Conservation (phyloP, 2,113 vertebrate species). For the Todiramphus saurophagus region DNA sequence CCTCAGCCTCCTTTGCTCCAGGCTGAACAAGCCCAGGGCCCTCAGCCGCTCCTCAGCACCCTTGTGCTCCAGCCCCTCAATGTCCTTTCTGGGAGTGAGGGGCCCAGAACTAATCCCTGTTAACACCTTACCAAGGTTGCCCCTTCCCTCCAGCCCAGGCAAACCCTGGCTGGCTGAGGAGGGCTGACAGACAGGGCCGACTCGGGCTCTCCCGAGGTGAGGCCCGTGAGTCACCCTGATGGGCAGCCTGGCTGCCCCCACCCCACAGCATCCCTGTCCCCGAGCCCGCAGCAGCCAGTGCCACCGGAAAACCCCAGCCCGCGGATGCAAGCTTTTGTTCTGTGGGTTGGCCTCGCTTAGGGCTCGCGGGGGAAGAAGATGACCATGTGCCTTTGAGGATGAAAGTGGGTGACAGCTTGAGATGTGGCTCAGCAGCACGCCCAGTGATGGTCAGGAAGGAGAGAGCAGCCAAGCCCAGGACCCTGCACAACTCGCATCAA, state of each 20-base stretch:
- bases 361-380: not conserved
- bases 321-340: not conserved
- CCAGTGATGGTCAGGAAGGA: not conserved
- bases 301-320: not conserved
- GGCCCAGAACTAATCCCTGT: no score
- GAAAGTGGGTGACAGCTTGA: not conserved
- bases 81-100: no score
- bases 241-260: no score
- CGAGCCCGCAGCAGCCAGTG: no score
- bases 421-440: not conserved
- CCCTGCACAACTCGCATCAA: fast-evolving
- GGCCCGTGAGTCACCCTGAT: not conserved
- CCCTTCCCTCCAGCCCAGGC: not conserved
- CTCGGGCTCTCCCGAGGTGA: not conserved
- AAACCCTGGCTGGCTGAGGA: not conserved
- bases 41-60: no score
- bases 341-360: not conserved
- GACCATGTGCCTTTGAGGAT: not conserved
- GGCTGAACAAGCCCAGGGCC: no score
- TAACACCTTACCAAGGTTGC: not conserved
- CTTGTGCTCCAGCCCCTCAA: no score
- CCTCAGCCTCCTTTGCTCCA: no score
- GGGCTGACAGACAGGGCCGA: not conserved
- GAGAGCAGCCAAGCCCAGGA: not conserved
- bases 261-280: no score